Conservation (phyloP, 1,140 invertebrate genomes). For the Cotesia typhae region DNA sequence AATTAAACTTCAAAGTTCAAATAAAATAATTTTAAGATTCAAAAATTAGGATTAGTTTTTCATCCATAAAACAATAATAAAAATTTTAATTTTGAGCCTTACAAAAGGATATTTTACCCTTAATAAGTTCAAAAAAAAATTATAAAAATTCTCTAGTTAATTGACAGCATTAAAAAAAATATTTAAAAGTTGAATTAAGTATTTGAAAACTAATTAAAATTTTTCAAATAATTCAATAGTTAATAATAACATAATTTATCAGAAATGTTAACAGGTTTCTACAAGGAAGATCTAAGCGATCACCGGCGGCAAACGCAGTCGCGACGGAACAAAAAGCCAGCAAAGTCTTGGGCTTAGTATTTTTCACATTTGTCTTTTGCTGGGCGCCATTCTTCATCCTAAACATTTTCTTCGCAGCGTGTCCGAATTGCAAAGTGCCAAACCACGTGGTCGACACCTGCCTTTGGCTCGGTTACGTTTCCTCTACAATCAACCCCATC, state of each 20-base stretch:
- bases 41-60: too few species aligned
- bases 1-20: too few species aligned
- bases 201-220: background rate
- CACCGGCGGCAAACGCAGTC: constrained; percentile 77
- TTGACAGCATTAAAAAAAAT: too few species aligned
- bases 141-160: too few species aligned
- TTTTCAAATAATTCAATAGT: constrained; percentile 9
- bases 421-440: constrained; percentile 75
- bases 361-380: constrained; percentile 89
- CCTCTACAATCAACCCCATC: constrained; percentile 85
- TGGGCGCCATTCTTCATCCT: constrained; percentile 91
- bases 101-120: too few species aligned
- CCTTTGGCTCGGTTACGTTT: constrained; percentile 89
- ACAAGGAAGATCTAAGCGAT: constrained; percentile 72
- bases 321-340: constrained; percentile 85
- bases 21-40: too few species aligned
- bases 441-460: constrained; percentile 79
- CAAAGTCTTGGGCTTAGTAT: constrained; percentile 86
- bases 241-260: constrained; percentile 14
- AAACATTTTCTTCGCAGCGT: constrained; percentile 83
- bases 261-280: constrained; percentile 68
- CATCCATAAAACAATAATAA: too few species aligned
- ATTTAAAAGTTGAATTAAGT: too few species aligned
- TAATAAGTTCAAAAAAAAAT: too few species aligned
- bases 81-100: too few species aligned